Percentiles rank a stretch among this genome's conserved stretches.
Evolutionary conservation across 2,888 invertebrate species (phyloP).

Genomic region (Orthosia incerta): DNA sequence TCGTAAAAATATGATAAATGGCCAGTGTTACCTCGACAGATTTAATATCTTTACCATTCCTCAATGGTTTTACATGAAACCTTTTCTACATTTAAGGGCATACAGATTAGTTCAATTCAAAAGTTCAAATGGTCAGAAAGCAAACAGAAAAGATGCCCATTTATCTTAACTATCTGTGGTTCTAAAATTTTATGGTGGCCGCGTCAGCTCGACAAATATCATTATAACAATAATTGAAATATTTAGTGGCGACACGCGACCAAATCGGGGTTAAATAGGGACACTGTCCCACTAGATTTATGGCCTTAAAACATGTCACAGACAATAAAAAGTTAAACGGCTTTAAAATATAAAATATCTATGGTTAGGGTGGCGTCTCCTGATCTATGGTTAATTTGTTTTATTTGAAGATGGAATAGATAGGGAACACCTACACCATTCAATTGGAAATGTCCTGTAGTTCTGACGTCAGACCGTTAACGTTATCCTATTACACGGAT

Average conservation of each 20-base stretch:
- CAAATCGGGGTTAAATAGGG: conserved; percentile 73
- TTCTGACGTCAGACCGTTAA: conserved; percentile 11
- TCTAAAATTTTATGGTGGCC: conserved; percentile 75
- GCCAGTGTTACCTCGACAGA: conserved; percentile 39
- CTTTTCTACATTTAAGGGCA: conserved; percentile 16
- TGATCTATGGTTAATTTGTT: conserved; percentile 36
- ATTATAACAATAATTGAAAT: conserved; percentile 85
- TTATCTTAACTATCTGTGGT: conserved; percentile 68
- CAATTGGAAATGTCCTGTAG: conserved; percentile 44
- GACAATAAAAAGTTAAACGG: conserved; percentile 60
- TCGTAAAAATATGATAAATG: conserved; percentile 60
- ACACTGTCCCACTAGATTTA: conserved; percentile 74
- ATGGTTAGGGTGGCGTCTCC: conserved; percentile 20
- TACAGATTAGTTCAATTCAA: conserved; percentile 36
- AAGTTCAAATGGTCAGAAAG: conserved; percentile 59
- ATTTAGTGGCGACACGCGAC: conserved; percentile 83
- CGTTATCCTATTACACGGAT: conserved; percentile 37
- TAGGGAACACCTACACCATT: conserved; percentile 28
- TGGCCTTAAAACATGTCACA: conserved; percentile 62
- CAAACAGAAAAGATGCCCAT: conserved; percentile 67
- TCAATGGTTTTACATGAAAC: conserved; percentile 30
- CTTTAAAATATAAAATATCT: conserved; percentile 47
- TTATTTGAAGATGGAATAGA: conserved; percentile 27
- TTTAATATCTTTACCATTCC: conserved; percentile 50
- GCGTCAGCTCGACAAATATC: conserved; percentile 75